A percentile compares a stretch with the other conserved stretches of the same genome.
Conservation (phyloP, 2,797 vertebrate genomes). For the Natrix natrix region DNA sequence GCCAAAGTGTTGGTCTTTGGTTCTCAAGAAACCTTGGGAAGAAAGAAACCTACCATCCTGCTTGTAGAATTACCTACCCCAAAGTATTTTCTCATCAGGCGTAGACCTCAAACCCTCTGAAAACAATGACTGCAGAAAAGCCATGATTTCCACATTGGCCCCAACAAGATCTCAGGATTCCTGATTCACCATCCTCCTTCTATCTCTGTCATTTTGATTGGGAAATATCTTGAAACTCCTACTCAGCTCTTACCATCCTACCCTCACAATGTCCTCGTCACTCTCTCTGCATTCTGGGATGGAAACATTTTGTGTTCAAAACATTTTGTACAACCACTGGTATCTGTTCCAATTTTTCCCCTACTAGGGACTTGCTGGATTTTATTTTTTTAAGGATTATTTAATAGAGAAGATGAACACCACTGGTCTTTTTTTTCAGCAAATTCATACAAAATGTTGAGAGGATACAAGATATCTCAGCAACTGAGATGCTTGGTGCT, state of each 20-base stretch:
- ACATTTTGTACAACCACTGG: background rate
- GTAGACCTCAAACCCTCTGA: background rate
- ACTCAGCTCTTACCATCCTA: background rate
- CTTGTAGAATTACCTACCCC: background rate
- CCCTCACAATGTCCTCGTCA: background rate
- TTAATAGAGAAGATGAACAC: background rate
- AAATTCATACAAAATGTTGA: background rate
- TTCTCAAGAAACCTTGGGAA: background rate
- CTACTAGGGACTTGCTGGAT: background rate
- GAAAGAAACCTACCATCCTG: background rate
- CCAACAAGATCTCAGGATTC: background rate
- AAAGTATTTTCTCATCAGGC: background rate
- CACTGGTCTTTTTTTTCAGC: no score
- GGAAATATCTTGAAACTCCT: background rate
- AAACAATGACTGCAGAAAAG: background rate
- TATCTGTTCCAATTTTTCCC: background rate
- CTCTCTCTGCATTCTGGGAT: background rate
- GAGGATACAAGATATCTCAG: background rate
- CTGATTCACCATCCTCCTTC: background rate
- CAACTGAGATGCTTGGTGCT: no score
- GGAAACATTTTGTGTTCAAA: background rate
- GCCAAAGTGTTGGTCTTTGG: background rate
- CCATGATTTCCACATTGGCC: background rate
- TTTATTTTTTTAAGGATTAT: no score
- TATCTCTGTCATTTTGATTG: background rate